These are phyloP conservation scores for Drosophila ercepeae DNA, from an alignment of 1,140 invertebrate species.

Conservation along the genomic window DNA sequence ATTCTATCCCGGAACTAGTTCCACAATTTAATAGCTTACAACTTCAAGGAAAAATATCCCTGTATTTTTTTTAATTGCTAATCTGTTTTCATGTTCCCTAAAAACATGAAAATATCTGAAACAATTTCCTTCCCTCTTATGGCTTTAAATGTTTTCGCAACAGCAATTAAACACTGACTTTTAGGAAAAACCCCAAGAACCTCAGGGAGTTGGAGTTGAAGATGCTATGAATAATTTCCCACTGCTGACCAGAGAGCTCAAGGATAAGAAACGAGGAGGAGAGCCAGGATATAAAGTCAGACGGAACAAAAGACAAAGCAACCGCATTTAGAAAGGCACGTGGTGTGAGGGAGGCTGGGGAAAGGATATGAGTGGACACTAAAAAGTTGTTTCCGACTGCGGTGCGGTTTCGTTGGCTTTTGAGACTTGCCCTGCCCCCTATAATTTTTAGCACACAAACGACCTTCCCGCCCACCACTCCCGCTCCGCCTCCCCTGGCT, in stretches of 20 bases:
- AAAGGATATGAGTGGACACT: slow-evolving; percentile 25
- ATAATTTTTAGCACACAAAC: slow-evolving; percentile 14
- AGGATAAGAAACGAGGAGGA: not conserved
- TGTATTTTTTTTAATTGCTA: too few relatives aligned
- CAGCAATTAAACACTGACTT: slow-evolving; percentile 48
- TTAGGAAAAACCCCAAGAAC: slow-evolving; percentile 15
- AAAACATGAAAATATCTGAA: not conserved
- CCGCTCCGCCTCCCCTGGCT: too few relatives aligned
- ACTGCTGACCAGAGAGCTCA: slow-evolving; percentile 25
- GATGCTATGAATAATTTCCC: slow-evolving; percentile 52
- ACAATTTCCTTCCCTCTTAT: not conserved
- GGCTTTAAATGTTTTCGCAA: slow-evolving; percentile 31
- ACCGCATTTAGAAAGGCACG: slow-evolving; percentile 22
- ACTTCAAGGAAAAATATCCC: too few relatives aligned
- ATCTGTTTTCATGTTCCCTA: not conserved
- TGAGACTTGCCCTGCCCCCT: slow-evolving; percentile 36
- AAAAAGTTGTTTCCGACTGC: slow-evolving; percentile 54
- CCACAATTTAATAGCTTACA: not conserved
- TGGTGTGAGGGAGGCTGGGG: slow-evolving; percentile 4
- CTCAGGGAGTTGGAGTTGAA: slow-evolving; percentile 46
- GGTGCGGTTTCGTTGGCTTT: slow-evolving; percentile 51
- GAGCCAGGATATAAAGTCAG: slow-evolving; percentile 23
- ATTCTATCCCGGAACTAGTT: too few relatives aligned
- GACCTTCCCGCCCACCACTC: not conserved
- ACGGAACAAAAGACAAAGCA: slow-evolving; percentile 41